Conservation (phyloP, 1,140 invertebrate genomes). For the Choristoneura fumiferana region DNA sequence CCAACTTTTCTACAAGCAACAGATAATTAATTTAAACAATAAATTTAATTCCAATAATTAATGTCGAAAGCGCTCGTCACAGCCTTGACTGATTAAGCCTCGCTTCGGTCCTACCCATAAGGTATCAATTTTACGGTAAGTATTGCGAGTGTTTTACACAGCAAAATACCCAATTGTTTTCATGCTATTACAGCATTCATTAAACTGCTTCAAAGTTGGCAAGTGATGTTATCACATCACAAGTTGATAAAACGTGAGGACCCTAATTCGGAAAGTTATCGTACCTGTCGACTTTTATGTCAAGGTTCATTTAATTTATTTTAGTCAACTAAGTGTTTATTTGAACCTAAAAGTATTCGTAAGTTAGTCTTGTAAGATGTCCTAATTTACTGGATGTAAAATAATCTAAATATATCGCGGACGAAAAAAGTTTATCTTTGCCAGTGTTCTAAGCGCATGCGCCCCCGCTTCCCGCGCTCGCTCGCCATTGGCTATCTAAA, state of each 20-base stretch:
- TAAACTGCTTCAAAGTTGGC: slow-evolving; percentile 1
- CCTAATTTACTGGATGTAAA: slow-evolving; percentile 24
- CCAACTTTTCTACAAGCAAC: no score
- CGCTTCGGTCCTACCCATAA: slow-evolving; percentile 23
- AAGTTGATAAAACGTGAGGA: slow-evolving; percentile 2
- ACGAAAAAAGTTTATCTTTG: slow-evolving; percentile 35
- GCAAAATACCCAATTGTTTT: not conserved
- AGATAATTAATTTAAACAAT: not conserved
- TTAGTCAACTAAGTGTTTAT: not conserved
- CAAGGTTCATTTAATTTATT: slow-evolving; percentile 10
- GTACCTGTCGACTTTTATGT: slow-evolving; percentile 9
- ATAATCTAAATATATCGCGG: slow-evolving; percentile 35
- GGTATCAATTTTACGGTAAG: slow-evolving; percentile 37
- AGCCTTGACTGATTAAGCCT: slow-evolving; percentile 35
- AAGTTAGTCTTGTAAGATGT: not conserved
- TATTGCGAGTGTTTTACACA: slow-evolving; percentile 34
- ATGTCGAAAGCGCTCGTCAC: slow-evolving; percentile 26
- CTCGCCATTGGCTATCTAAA: slow-evolving; percentile 53
- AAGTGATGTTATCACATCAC: slow-evolving; percentile 4
- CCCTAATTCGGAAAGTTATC: slow-evolving; percentile 9
- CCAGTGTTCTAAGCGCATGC: slow-evolving; percentile 40
- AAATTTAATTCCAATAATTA: not conserved
- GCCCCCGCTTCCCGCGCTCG: slow-evolving; percentile 52
- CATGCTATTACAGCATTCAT: not conserved
- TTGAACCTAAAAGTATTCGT: not conserved